These are phyloP conservation scores for Lomographa bimaculata DNA, from an alignment of 2,888 invertebrate genomes.

Conservation along the genomic window DNA sequence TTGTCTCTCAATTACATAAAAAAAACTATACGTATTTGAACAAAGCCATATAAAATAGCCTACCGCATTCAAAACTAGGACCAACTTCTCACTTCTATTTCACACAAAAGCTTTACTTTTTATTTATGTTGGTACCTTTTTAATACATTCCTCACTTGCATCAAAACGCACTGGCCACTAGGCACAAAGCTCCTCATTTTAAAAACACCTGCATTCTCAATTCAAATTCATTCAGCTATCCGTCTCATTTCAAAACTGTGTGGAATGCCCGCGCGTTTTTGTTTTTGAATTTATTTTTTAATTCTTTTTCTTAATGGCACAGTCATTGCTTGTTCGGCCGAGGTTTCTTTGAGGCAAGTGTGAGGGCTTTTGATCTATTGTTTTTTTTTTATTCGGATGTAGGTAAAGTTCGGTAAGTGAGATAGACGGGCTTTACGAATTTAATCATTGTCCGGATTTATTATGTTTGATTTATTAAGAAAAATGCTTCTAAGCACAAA, in stretches of 20 bases:
- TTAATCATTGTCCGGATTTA: too few species aligned
- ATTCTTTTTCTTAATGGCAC: slow-evolving; percentile 33
- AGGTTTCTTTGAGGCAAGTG: slow-evolving; percentile 37
- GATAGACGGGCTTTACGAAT: too few species aligned
- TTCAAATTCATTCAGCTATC: slow-evolving; percentile 47
- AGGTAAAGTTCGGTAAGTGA: too few species aligned
- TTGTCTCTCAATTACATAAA: too few species aligned
- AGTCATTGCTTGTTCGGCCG: slow-evolving; percentile 35
- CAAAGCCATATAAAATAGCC: too few species aligned
- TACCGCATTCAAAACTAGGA: too few species aligned
- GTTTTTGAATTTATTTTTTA: slow-evolving; percentile 28
- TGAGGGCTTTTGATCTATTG: slow-evolving; percentile 30
- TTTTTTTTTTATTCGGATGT: too few species aligned
- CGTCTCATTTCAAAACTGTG: slow-evolving; percentile 52
- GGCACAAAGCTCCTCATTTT: slow-evolving; percentile 11
- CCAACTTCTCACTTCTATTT: too few species aligned
- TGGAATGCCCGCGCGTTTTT: slow-evolving; percentile 43
- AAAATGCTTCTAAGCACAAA: too few species aligned
- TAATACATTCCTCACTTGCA: slow-evolving; percentile 7
- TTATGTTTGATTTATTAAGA: background rate
- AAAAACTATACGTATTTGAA: too few species aligned
- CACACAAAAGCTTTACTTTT: slow-evolving; percentile 8
- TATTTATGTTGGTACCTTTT: slow-evolving; percentile 2
- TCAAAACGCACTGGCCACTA: slow-evolving; percentile 19
- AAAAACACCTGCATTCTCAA: slow-evolving; percentile 30